Base-by-base conservation (phyloP, 2,797 vertebrate genomes). In the Acanthiza pusilla region DNA sequence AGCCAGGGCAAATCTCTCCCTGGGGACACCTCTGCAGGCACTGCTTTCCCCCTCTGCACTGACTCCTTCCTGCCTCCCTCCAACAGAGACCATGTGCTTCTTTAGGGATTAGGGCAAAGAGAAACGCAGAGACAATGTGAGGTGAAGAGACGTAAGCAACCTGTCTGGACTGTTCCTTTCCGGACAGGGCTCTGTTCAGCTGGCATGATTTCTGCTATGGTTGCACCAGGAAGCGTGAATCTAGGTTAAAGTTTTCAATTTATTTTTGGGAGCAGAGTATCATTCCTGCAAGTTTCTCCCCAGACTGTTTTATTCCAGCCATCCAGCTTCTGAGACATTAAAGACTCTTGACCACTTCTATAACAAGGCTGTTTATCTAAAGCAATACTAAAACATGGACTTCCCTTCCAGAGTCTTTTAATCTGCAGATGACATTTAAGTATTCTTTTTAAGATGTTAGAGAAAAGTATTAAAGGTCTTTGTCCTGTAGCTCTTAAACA, bases 31-130 rank as follows among this genome's bases (percentile, higher is more conserved):
- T 67, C n/a, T 61, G 26, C 34, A 40, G 67, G 17, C 42, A 22
- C 11, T 0, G 0, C 45, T 72, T 47, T 43, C 7, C 26, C 58
- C 21, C 54, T 60, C 14, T 17, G 16, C 32, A 20, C 34, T 9
- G 21, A 3, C 16, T 26, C 23, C n/a, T 23, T 54, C 16, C 71
- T 82, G 40, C 45, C 40, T 71, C 67, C 10, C 54, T 43, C 51
- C 4, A 0, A 2, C 76, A 79, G 60, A 36, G 3, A 53, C 20
- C 4, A 2, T 0, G 0, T 26, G 22, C 9, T 3, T 27, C 11
- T 57, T 20, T 27, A n/a, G 50, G 62, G 30, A 11, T 6, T 25
- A 15, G 13, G 11, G 6, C 32, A 72, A 77, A 51, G 45, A 60
- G 45, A 82, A 60, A 72, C 0, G 3, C 58, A 75, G 36, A 75